Evolutionary conservation across 2,113 vertebrate genomes (phyloP).

Genomic region (Alouatta palliata): DNA sequence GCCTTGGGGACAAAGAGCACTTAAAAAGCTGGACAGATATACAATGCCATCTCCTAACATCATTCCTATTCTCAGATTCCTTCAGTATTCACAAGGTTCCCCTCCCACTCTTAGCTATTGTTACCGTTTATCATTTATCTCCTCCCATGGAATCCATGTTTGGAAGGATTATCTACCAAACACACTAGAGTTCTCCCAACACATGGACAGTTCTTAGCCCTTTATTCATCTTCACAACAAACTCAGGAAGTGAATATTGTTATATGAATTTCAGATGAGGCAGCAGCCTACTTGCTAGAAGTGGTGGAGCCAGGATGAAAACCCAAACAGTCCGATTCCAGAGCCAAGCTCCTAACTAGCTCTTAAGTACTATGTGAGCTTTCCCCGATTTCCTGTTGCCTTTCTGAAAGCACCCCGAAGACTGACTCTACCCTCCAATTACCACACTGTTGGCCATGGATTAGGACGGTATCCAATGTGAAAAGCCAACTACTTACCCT

Average conservation of each 20-base stretch:
- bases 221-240: neutral
- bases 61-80: neutral
- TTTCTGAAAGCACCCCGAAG: neutral
- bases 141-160: neutral
- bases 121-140: neutral
- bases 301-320: neutral
- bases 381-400: neutral
- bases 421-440: neutral
- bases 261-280: neutral
- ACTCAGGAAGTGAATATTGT: neutral
- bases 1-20: slow-evolving; percentile 74
- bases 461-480: fast-evolving
- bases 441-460: neutral
- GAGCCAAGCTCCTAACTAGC: neutral
- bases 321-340: neutral
- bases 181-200: neutral
- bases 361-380: neutral
- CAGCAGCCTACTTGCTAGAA: neutral
- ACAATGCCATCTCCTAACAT: neutral
- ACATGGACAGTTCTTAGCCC: neutral
- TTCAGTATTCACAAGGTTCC: neutral
- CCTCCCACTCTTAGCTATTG: neutral
- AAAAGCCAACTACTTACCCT: slow-evolving; percentile 83
- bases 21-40: neutral
- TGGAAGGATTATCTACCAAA: neutral